Evolutionary conservation across 2,888 invertebrate genomes (phyloP), one percentile per base, ranked within the genome.

Genomic region (Lycophotia porphyrea): DNA sequence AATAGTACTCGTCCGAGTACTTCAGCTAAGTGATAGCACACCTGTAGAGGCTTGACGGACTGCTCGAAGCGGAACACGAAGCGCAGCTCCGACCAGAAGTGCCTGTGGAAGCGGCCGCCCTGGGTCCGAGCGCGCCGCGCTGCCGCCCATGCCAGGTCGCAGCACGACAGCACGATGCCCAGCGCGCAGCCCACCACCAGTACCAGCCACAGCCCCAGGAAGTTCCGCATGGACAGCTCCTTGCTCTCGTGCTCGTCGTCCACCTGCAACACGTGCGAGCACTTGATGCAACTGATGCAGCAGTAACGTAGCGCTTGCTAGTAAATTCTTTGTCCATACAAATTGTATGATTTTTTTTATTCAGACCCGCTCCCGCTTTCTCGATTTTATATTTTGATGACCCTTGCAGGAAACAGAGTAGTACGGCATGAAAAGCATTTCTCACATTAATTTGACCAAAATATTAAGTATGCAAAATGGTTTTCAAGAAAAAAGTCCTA

Each of bases 131-230:
- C 91, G 67, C 90, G 92, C 18, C 91, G 88, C 84, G 90, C 86
- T 78, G 94, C 92, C 73, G 91, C 87, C 90, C 90, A 90, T 80
- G 92, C 93, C 78, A 96, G 92, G 95, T 99, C 98, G 55, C 97
- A 91, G 84, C 98, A 96, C 47, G 98, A 97, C 47, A 97, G 96
- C 71, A 97, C 86, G 81, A 97, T 94, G 65, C 98, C 98, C 70
- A 98, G 91, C 66, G 96, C 94, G 86, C 98, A 97, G 0, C 98
- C 98, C 76, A 97, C 96, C 69, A 97, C 97, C 79, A 98, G 95
- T 81, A 98, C 98, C 75, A 98, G 95, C 94, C 98, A 98, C 61
- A 98, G 97, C 61, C 98, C 98, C 83, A 98, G 97, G 58, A 98
- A 98, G 93, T 99, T 98, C 81, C 97, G 97, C 89, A 99, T 96